Percentiles rank a stretch among this genome's conserved stretches.
phyloP scores from a whole-genome alignment of 2,888 invertebrate species.

The Caenorhabditis sp. region DNA sequence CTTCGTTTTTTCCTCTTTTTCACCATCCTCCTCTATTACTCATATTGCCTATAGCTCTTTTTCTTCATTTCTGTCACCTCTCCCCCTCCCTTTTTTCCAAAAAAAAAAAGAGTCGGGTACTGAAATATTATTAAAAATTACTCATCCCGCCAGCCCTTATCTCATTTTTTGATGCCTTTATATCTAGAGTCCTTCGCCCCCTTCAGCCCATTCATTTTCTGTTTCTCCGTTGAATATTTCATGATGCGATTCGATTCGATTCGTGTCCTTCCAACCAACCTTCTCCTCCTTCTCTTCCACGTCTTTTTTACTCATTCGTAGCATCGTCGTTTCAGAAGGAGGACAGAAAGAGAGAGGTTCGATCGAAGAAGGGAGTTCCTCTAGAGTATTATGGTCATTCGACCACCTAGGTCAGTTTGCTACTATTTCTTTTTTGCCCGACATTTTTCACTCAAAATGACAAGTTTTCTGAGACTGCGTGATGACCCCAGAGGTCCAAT shows the following conservation, averaged over 20 bases:
- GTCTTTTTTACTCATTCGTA: slow-evolving; percentile 16
- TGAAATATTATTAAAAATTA: slow-evolving; percentile 44
- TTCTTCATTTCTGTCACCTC: background rate
- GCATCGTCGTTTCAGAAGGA: slow-evolving; percentile 64
- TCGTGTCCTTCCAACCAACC: slow-evolving; percentile 23
- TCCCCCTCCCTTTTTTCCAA: too few relatives aligned
- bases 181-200: slow-evolving; percentile 4
- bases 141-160: slow-evolving; percentile 19
- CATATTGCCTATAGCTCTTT: slow-evolving; percentile 19
- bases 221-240: slow-evolving; percentile 56
- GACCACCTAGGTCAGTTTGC: slow-evolving; percentile 65
- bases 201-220: slow-evolving; percentile 46
- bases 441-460: slow-evolving; percentile 56
- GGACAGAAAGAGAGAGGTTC: slow-evolving; percentile 52
- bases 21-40: slow-evolving; percentile 35
- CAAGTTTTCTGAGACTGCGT: slow-evolving; percentile 52
- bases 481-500: slow-evolving; percentile 58
- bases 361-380: slow-evolving; percentile 41
- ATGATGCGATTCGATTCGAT: slow-evolving; percentile 32
- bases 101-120: slow-evolving; percentile 4
- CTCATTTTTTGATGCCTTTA: slow-evolving; percentile 36
- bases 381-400: slow-evolving; percentile 61
- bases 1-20: slow-evolving; percentile 8
- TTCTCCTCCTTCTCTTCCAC: background rate
- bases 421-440: slow-evolving; percentile 32